Conservation (phyloP, 2,888 invertebrate genomes). For the Willowsia nigromaculata region DNA sequence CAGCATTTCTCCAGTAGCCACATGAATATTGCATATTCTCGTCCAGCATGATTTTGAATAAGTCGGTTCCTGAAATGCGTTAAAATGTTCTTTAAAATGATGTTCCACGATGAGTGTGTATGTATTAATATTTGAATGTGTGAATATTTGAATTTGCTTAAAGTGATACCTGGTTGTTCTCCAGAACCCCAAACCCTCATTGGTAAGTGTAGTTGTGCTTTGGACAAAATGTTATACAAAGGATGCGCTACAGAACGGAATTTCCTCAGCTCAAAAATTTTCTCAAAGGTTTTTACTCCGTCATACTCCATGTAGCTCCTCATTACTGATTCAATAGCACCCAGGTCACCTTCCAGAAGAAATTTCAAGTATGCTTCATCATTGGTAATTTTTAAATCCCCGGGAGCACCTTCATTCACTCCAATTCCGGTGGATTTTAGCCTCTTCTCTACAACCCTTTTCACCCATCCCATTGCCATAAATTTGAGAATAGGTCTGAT, state of each 20-base stretch:
- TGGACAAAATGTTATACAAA: background rate
- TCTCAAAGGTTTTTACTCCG: slow-evolving; percentile 47
- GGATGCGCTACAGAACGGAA: slow-evolving; percentile 32
- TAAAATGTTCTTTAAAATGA: background rate
- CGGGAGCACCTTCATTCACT: slow-evolving; percentile 18
- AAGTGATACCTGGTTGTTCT: slow-evolving; percentile 56
- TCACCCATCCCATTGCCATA: background rate
- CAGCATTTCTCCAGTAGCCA: slow-evolving; percentile 74
- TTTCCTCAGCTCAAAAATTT: slow-evolving; percentile 15
- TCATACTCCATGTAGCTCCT: slow-evolving; percentile 49
- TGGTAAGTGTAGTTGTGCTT: slow-evolving; percentile 23
- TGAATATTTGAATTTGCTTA: no score
- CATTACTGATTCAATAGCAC: slow-evolving; percentile 48
- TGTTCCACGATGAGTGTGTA: background rate
- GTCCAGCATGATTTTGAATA: slow-evolving; percentile 49
- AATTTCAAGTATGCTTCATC: slow-evolving; percentile 48
- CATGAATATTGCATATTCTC: slow-evolving; percentile 73
- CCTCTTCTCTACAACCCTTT: slow-evolving; percentile 24
- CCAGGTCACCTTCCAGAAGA: slow-evolving; percentile 43
- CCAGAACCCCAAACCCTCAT: slow-evolving; percentile 37
- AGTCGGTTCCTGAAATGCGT: background rate
- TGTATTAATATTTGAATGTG: no score
- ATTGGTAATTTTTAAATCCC: slow-evolving; percentile 33
- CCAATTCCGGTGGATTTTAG: slow-evolving; percentile 19
- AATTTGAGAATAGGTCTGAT: background rate